Evolutionary conservation across 2,113 vertebrate genomes (phyloP), one percentile per base, ranked within the genome.

Genomic region (Haemorhous mexicanus): DNA sequence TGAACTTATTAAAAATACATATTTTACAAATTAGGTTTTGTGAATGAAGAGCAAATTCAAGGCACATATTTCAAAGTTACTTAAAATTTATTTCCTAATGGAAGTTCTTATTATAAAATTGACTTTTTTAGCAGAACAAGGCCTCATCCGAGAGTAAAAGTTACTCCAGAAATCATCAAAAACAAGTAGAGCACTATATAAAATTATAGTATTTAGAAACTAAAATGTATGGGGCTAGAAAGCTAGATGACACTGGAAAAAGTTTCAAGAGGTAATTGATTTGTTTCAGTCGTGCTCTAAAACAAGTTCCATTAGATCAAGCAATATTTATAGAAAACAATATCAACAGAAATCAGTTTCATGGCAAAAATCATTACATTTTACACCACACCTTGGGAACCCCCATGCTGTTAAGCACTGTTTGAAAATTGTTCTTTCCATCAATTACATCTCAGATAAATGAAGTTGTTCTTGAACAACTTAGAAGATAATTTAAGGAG

Each of bases 11-110:
- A 85, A 70, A 92, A 39, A 22, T 69, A 94, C 18, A 19, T n/a
- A 16, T 79, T 78, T 87, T 91, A 64, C 44, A 72, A 52, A 39
- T 62, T 62, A 35, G 21, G 28, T 55, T 87, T 80, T 89, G 18
- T 90, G 75, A 90, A 81, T 73, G n/a, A 72, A 90, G 47, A 83
- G 21, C 27, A 74, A 89, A 91, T 87, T 78, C 79, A 85, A 77
- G 75, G 80, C 28, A 78, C 14, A 33, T 62, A 58, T 92, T 83
- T 84, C 50, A 89, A 78, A 77, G 28, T 79, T 78, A 64, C 32
- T 62, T 46, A 43, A 83, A 53, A 66, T 59, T 61, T 82, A 43
- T 75, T 91, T 94, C 22, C 43, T 87, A 91, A 47, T 37, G 50
- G 22, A 91, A 62, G 16, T 5, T 62, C 6, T 88, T 66, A 47